Base-by-base conservation (phyloP, 2,797 vertebrate genomes). In the Eidolon dupreanum region DNA sequence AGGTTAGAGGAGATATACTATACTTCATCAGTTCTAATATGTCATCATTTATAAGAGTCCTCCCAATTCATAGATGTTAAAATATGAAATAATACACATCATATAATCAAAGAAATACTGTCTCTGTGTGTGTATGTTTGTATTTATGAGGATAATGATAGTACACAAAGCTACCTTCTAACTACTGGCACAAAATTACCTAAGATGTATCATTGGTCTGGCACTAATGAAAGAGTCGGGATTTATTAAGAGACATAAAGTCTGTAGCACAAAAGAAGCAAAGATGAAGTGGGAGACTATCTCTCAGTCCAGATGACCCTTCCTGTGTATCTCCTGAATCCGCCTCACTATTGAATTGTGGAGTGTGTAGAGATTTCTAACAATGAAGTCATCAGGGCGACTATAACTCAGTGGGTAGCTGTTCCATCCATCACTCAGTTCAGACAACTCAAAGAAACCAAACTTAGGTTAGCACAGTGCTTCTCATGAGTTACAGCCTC, bases 191-290 rank as follows among this genome's bases (percentile, higher is more conserved):
- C 16, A 2, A 88, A 65, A 43, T 88, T 93, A 77, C 28, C 49
- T 70, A 36, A 36, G 20, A 24, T 2, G 0, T 84, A 8, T 90
- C 46, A 17, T 31, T 84, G 15, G 12, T 71, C 63, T 96, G 79
- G 43, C 19, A 43, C 16, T 91, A 19, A 6, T 70, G 61, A 77
- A 83, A 90, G 77, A 73, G 12, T 81, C 33, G 59, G 49, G 20
- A 46, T 46, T 91, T 59, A 90, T 88, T 88, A 82, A 93, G 43
- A 92, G 20, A 77, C 17, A 33, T 77, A 92, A 85, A 71, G 28
- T 82, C 28, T 82, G 6, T 81, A 77, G 59, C 74, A 86, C 74
- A 83, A 71, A 83, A 87, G 75, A 75, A 83, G 38, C 61, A 53
- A 51, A 89, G 94, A 75, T 66, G 36, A 36, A 88, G 49, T 38